A percentile compares a stretch with the other conserved stretches of the same genome.
Conservation (phyloP, 92 coral and sea anemone genomes). For the Umimayanthus kanabou region DNA sequence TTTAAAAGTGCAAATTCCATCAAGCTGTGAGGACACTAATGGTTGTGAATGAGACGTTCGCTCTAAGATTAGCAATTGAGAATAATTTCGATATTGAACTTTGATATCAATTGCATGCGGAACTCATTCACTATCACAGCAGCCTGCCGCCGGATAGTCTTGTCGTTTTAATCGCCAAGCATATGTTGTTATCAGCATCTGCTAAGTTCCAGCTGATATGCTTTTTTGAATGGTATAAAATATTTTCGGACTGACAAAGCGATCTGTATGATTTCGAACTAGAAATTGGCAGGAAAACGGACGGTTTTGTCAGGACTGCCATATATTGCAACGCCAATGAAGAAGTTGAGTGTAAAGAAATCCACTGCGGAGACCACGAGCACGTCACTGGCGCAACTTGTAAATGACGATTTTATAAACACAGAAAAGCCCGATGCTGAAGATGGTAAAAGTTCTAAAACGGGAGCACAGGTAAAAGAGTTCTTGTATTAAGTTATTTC, state of each 20-base stretch:
- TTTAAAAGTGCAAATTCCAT: background rate
- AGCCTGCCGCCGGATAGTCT: too few species aligned
- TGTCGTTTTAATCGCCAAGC: too few species aligned
- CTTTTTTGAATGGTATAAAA: too few species aligned
- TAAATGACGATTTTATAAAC: background rate
- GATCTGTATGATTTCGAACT: too few species aligned
- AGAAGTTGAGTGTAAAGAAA: slow-evolving; percentile 11
- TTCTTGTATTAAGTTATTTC: background rate
- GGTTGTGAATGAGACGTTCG: background rate
- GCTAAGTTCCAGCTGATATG: too few species aligned
- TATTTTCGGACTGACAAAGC: too few species aligned
- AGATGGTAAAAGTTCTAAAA: background rate
- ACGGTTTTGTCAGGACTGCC: too few species aligned
- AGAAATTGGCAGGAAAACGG: too few species aligned
- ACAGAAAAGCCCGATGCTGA: background rate
- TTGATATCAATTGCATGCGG: too few species aligned
- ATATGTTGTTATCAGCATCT: too few species aligned
- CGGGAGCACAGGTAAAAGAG: background rate
- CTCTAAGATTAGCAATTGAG: background rate
- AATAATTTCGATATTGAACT: too few species aligned
- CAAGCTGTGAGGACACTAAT: background rate
- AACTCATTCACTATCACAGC: too few species aligned
- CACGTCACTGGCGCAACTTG: background rate
- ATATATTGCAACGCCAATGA: background rate
- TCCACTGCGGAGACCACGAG: background rate